Conservation (phyloP, 2,113 vertebrate species). For the Ovis canadensis region DNA sequence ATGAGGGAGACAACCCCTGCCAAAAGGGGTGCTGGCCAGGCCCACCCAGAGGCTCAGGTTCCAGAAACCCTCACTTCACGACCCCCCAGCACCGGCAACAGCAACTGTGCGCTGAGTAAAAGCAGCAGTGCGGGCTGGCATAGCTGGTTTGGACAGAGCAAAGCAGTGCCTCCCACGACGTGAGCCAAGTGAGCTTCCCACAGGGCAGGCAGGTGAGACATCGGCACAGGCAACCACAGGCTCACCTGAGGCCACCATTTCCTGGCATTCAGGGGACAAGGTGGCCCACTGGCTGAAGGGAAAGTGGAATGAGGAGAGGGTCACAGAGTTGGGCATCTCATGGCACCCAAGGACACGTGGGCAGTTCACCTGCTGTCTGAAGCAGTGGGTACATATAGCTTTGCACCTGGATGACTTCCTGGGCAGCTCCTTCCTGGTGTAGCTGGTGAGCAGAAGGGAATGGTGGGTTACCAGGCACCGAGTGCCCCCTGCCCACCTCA, state of each 20-base stretch:
- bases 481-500: accelerated
- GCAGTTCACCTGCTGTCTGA: too few relatives aligned
- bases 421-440: neutral
- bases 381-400: neutral
- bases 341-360: neutral
- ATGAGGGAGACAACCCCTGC: neutral
- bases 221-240: too few relatives aligned
- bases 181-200: neutral
- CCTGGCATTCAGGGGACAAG: neutral
- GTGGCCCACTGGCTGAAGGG: neutral
- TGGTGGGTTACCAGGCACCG: neutral
- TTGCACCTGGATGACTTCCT: neutral
- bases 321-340: neutral
- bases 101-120: neutral
- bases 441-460: neutral
- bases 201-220: neutral
- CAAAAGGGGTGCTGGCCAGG: neutral
- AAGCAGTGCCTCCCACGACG: accelerated
- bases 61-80: neutral
- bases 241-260: neutral
- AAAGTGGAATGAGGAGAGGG: neutral
- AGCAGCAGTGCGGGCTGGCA: accelerated
- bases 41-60: neutral
- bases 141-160: neutral
- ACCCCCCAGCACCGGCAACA: neutral